Conservation (phyloP, 2,113 vertebrate species). For the Myrmecophaga tridactyla region DNA sequence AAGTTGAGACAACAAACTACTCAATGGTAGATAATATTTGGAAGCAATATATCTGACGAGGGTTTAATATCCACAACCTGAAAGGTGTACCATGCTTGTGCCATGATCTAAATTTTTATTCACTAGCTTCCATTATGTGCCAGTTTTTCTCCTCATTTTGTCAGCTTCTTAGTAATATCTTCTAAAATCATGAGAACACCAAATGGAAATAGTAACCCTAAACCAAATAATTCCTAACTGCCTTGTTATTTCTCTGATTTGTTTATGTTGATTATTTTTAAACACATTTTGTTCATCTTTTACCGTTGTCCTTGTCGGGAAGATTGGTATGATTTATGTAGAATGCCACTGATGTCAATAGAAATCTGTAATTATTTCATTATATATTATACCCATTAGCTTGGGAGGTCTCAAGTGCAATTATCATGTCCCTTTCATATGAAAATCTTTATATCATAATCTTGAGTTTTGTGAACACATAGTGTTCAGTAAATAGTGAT, state of each 20-base stretch:
- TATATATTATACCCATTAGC: not conserved
- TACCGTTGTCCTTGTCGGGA: not conserved
- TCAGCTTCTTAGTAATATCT: not conserved
- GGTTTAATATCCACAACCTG: no score
- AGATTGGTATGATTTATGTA: not conserved
- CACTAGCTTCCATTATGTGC: not conserved
- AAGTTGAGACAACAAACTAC: no score
- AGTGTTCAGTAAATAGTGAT: not conserved
- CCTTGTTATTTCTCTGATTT: not conserved
- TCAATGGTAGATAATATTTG: no score
- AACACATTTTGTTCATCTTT: not conserved
- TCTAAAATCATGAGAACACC: not conserved
- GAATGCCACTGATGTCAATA: not conserved
- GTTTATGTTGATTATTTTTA: not conserved
- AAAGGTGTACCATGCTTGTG: not conserved
- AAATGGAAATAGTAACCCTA: not conserved
- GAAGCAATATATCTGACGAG: no score
- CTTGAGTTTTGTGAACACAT: not conserved
- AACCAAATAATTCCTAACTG: not conserved
- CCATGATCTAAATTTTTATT: not conserved
- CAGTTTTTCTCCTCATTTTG: not conserved
- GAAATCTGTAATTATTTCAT: not conserved
- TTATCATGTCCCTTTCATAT: not conserved
- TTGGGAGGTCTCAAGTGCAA: not conserved
- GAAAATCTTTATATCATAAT: not conserved